Base-by-base conservation (phyloP, 2,797 vertebrate genomes). In the Aphelocoma californica region DNA sequence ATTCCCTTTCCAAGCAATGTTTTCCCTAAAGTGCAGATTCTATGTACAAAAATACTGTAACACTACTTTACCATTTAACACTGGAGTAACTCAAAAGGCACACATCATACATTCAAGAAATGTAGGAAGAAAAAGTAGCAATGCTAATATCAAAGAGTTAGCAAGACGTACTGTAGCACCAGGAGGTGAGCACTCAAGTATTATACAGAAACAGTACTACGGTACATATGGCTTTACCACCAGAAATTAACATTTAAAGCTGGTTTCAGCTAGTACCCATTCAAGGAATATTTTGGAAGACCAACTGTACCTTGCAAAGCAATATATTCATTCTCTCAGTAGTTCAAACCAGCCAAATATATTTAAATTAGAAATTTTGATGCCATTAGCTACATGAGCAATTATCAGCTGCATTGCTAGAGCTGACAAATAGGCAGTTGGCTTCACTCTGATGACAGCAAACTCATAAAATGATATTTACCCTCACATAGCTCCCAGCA, bases 11-110 rank as follows among this genome's bases (percentile, higher is more conserved):
- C 78, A 97, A 97, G 92, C 96, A 86, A 98, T 98, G 97, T 98
- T 91, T 72, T 93, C 95, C 97, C 98, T 99, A 99, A 99, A 99
- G 98, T 99, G 98, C 99, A 98, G 97, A 96, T 97, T 97, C 97
- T 98, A 95, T 36, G 96, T 98, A 98, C 98, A 99, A 98, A 98
- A 98, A 98, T 98, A 99, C 98, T 97, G 77, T 93, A 97, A 98
- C 96, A 96, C 96, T 96, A 96, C 96, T 97, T 98, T 98, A 97
- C 97, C 96, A 95, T 96, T 97, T 97, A 96, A 98, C 98, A 98
- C 96, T 97, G 98, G 97, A 97, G 88, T 94, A 94, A 98, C 98
- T 98, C 97, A 96, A 98, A 98, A 98, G 98, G 98, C 98, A 99
- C 98, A 98, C 97, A 96, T 97, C 79, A 93, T 97, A 98, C 97